phyloP scores from a whole-genome alignment of 2,113 vertebrate species.

The Elephantulus edwardii region DNA sequence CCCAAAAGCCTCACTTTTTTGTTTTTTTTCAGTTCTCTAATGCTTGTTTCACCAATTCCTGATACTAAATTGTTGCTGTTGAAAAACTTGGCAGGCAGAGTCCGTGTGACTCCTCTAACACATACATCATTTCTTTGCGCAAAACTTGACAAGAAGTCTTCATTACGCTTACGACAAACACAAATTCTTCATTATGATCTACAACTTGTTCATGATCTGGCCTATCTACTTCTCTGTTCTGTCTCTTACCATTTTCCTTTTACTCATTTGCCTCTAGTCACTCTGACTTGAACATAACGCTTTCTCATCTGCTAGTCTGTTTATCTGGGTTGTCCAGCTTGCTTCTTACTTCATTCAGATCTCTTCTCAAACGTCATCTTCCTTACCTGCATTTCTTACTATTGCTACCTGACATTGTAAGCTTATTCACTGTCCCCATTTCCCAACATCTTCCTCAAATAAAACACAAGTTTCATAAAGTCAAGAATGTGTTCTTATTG shows the following conservation, averaged over 20 bases:
- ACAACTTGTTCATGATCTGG: neutral
- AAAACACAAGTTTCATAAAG: conserved; percentile 32
- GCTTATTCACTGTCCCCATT: neutral
- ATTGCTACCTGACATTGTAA: neutral
- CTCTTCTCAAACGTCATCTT: conserved; percentile 31
- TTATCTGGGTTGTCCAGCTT: neutral
- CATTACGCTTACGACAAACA: conserved; percentile 22
- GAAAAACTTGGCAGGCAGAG: conserved; percentile 10
- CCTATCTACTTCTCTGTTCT: neutral
- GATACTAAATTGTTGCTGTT: neutral
- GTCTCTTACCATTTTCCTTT: neutral
- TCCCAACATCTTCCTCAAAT: neutral
- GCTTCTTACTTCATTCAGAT: neutral
- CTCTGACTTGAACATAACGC: neutral
- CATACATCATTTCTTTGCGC: neutral
- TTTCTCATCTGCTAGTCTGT: neutral
- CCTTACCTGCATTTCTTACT: neutral
- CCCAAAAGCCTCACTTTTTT: neutral
- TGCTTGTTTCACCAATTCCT: neutral
- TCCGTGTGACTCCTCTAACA: neutral
- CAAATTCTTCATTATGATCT: neutral
- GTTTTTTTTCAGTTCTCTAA: conserved; percentile 1
- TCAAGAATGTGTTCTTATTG: conserved; percentile 23
- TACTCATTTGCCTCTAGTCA: neutral
- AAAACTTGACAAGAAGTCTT: neutral